These are phyloP conservation scores for Ferrisia virgata DNA, from an alignment of 2,888 invertebrate genomes.

Conservation along the genomic window DNA sequence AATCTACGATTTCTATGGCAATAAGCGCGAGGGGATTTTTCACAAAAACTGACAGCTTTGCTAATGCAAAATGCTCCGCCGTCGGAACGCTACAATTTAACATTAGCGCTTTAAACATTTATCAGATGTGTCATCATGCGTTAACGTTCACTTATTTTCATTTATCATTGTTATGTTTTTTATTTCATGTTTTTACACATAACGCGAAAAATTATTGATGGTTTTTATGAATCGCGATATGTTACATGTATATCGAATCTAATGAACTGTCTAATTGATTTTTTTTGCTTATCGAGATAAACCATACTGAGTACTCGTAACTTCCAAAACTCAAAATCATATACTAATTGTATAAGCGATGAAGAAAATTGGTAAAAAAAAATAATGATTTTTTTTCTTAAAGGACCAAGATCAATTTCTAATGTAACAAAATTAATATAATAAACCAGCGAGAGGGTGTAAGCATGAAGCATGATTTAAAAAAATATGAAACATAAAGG, in stretches of 20 bases:
- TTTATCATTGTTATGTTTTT: slow-evolving; percentile 22
- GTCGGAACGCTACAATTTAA: slow-evolving; percentile 19
- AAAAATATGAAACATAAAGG: no score
- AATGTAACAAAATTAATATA: no score
- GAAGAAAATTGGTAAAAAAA: no score
- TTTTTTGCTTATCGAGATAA: not conserved
- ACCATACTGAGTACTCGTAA: no score
- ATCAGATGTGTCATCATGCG: slow-evolving; percentile 32
- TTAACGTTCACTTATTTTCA: slow-evolving; percentile 14
- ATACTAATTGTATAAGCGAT: no score
- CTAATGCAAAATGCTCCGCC: slow-evolving; percentile 15
- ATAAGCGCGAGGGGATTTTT: slow-evolving; percentile 18
- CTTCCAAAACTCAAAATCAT: no score
- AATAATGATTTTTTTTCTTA: no score
- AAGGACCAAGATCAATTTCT: no score
- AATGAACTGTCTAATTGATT: not conserved
- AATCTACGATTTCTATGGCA: not conserved
- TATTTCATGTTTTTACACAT: not conserved
- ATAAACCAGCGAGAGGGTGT: no score
- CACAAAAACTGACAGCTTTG: slow-evolving; percentile 23
- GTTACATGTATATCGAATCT: not conserved
- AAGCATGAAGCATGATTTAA: no score
- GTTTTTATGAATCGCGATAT: not conserved
- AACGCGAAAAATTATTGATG: not conserved
- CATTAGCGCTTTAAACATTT: slow-evolving; percentile 24